Base-by-base conservation (phyloP, 2,888 invertebrate genomes). In the Sinotaia quadrata region DNA sequence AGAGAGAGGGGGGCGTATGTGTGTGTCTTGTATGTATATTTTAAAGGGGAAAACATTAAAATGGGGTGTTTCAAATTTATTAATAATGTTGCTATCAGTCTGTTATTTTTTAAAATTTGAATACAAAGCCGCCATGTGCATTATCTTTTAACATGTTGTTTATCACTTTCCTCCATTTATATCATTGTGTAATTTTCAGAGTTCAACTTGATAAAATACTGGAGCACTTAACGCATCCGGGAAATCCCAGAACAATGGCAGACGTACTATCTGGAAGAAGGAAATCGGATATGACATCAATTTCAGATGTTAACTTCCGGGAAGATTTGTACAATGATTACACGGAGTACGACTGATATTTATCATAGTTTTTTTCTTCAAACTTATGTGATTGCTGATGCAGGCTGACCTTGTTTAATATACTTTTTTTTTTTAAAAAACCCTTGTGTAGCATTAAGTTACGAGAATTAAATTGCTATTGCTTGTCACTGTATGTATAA, bases 191-290 rank as follows among this genome's bases (percentile, higher is more conserved):
- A 4, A 29, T 21, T 37, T 33, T 10, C 54, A 63, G 63, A 41
- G 54, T 15, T 2, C 56, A 65, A 24, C 52, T 65, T 37, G 65
- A 65, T 56, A 24, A n/a, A 31, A 15, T 56, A 10, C 31, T 65
- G 44, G 56, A 41, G 18, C 27, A 56, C 33, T 21, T 65, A 56
- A 29, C 29, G 21, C 61, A 34, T 5, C 15, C 24, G 0, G 51
- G 12, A 15, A 51, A 51, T 18, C 61, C 31, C 29, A 60, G n/a
- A n/a, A n/a, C n/a, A n/a, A n/a, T n/a, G n/a, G n/a, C n/a, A n/a
- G n/a, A n/a, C n/a, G n/a, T n/a, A n/a, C n/a, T n/a, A 36, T 21
- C 4, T n/a, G 33, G 15, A 15, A 4, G 27, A 15, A 54, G 54
- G 21, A 54, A 24, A 0, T 31, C 63, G n/a, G 52, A 37, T 15